phyloP scores from a whole-genome alignment of 2,888 invertebrate species.

The Tachina fera region DNA sequence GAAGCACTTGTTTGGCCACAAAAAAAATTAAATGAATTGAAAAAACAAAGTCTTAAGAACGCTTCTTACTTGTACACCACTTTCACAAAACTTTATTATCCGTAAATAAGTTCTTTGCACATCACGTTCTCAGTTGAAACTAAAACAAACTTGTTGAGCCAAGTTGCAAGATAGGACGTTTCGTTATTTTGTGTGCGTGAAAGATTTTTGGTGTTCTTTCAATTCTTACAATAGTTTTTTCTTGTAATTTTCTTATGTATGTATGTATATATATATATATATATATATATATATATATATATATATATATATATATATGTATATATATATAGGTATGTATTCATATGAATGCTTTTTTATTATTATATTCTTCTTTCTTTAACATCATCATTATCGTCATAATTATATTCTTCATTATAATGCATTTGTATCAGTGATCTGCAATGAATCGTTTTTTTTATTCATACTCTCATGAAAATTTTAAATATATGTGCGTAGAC shows the following conservation, averaged over 20 bases:
- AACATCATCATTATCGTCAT: constrained; percentile 44
- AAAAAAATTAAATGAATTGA: not conserved
- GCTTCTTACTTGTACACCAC: not conserved
- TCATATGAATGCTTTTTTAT: not conserved
- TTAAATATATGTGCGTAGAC: too few species aligned
- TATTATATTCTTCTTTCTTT: constrained; percentile 6
- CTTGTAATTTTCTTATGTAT: constrained; percentile 59
- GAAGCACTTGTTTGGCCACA: not conserved
- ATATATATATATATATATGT: not conserved
- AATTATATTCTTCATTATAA: not conserved
- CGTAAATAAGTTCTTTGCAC: constrained; percentile 63
- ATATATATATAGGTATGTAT: too few species aligned
- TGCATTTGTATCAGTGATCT: constrained; percentile 30
- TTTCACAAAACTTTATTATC: constrained; percentile 54
- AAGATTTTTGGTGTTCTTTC: constrained; percentile 56
- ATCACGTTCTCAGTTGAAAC: constrained; percentile 69
- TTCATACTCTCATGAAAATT: too few species aligned
- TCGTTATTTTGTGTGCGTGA: constrained; percentile 61
- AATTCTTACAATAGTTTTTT: constrained; percentile 14
- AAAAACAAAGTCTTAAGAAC: constrained; percentile 6
- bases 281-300: not conserved
- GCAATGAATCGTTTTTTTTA: too few species aligned
- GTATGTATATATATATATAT: not conserved
- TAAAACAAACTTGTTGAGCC: constrained; percentile 66
- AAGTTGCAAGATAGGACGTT: constrained; percentile 55